Conservation (phyloP, 2,888 invertebrate genomes). For the Rhagonycha lutea region DNA sequence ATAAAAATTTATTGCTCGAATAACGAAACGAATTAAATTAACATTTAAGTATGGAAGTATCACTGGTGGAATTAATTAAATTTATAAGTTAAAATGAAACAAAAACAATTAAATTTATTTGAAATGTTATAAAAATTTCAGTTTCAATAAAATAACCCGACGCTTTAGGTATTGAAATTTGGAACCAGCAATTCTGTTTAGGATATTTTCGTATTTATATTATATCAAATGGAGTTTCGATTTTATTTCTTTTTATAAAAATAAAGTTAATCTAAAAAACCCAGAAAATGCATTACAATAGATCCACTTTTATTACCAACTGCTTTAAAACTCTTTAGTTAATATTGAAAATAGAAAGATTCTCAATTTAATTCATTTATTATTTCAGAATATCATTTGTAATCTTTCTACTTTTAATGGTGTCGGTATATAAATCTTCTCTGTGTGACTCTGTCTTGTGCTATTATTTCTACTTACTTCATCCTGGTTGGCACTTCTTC, state of each 20-base stretch:
- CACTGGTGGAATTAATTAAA: background rate
- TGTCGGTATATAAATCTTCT: too few relatives aligned
- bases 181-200: background rate
- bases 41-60: background rate
- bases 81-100: background rate
- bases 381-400: background rate
- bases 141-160: background rate
- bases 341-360: background rate
- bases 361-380: background rate
- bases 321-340: background rate
- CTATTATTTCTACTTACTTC: too few relatives aligned
- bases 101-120: background rate
- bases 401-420: background rate
- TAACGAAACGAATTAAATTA: background rate
- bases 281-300: background rate
- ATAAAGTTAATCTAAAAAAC: background rate
- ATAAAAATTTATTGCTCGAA: background rate
- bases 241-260: background rate
- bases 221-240: background rate
- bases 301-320: background rate
- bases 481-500: too few relatives aligned
- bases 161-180: background rate
- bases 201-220: background rate
- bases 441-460: too few relatives aligned
- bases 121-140: background rate